Evolutionary conservation across 2,888 invertebrate genomes (phyloP), one percentile per base, ranked within the genome.

Genomic region (Odontocerum albicorne): DNA sequence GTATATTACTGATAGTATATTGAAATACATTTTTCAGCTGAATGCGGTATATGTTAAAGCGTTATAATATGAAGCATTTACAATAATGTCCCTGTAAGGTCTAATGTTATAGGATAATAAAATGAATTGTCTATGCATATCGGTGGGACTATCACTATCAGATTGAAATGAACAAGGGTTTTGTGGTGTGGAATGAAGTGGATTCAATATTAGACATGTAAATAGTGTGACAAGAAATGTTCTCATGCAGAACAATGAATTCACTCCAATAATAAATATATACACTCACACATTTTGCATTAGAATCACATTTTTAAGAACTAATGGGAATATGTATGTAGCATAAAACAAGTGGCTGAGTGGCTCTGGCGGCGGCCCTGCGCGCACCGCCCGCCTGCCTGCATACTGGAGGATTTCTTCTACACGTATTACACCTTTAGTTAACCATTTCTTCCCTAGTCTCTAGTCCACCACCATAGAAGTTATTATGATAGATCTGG

Each of bases 401-500:
- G 8, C 27, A 32, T 20, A 17, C 16, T 15, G 38, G 21, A 36
- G 22, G 4, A 21, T 19, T 17, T 15, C 21, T 22, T 7, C 15
- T 13, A 16, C 7, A 15, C 8, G 4, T 39, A 35, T 39, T 39
- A 39, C 39, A 10, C 17, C 27, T n/a, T 43, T 22, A 43, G 7
- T 15, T 10, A 19, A 40, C 17, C 20, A 10, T 40, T 10, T 19
- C 17, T 12, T 40, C 21, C 21, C 21, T 40, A 38, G 38, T 42
- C 36, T 36, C 19, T 44, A 55, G 16, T 49, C 50, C 36, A 40
- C 19, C n/a, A 12, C 27, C n/a, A 6, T 33, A 8, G 13, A 39
- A 46, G 52, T 55, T 57, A 60, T 60, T 60, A 60, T 45, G 60
- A 60, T 39, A 60, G 55, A 60, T 60, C 60, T 60, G 60, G 38